phyloP scores from a whole-genome alignment of 35 echinoderm and acorn worm genomes.

The Apostichopus japonicus region DNA sequence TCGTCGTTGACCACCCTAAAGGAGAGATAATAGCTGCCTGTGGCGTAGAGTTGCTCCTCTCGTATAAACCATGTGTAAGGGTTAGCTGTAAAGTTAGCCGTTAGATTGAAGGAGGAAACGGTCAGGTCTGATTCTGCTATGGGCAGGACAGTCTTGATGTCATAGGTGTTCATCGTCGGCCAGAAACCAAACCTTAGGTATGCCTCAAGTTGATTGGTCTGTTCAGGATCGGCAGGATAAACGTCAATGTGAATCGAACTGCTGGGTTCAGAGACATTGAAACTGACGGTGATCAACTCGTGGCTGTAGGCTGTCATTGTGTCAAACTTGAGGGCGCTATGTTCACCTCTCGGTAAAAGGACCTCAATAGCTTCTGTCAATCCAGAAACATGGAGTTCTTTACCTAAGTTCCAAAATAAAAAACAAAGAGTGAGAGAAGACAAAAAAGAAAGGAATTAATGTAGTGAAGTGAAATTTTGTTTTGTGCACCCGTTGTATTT shows the following conservation, averaged over 20 bases:
- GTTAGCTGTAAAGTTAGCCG: slow-evolving; percentile 68
- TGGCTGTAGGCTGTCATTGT: slow-evolving; percentile 30
- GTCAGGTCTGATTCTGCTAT: slow-evolving; percentile 32
- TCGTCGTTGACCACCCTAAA: slow-evolving; percentile 18
- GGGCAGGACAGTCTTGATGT: slow-evolving; percentile 63
- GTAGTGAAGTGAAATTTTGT: no score
- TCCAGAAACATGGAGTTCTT: slow-evolving; percentile 47
- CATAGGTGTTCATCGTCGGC: slow-evolving; percentile 57
- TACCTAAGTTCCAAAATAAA: slow-evolving; percentile 36
- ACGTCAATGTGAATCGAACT: slow-evolving; percentile 85
- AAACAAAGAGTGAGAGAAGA: neutral
- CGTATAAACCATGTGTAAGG: slow-evolving; percentile 81
- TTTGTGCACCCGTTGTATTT: no score
- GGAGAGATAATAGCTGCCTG: slow-evolving; percentile 73
- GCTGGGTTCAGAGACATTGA: slow-evolving; percentile 70
- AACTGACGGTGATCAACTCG: slow-evolving; percentile 49
- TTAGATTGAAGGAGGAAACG: slow-evolving; percentile 53
- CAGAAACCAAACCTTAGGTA: slow-evolving; percentile 78
- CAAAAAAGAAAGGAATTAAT: neutral
- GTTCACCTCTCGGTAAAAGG: slow-evolving; percentile 65
- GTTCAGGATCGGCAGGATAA: slow-evolving; percentile 17
- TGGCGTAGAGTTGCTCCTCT: slow-evolving; percentile 68
- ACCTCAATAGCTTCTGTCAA: slow-evolving; percentile 68
- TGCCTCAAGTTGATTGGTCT: slow-evolving; percentile 23
- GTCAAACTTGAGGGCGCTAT: slow-evolving; percentile 61